These are phyloP conservation scores for Acinonyx jubatus DNA, from an alignment of 2,113 vertebrate genomes.

Conservation along the genomic window DNA sequence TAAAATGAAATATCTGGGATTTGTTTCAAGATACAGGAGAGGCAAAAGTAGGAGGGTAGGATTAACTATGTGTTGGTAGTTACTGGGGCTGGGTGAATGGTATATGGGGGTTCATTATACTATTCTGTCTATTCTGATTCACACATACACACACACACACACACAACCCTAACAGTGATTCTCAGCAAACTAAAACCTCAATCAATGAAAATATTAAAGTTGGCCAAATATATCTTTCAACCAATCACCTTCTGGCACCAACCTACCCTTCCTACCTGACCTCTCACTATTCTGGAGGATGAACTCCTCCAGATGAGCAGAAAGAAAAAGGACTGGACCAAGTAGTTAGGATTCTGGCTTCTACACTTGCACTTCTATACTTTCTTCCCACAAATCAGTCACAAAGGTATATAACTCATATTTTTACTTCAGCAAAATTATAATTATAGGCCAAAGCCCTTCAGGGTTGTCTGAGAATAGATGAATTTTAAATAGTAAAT, in stretches of 20 bases:
- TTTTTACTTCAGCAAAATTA: conserved; percentile 40
- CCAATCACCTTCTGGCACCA: neutral
- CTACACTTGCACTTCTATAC: neutral
- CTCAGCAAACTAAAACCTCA: conserved; percentile 27
- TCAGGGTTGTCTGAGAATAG: neutral
- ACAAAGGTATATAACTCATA: neutral
- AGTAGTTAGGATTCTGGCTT: neutral
- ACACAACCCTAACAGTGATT: neutral
- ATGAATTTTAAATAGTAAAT: neutral
- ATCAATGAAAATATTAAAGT: neutral
- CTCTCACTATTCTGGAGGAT: neutral
- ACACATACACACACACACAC: neutral
- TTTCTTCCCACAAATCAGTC: neutral
- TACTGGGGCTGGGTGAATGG: neutral
- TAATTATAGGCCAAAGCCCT: neutral
- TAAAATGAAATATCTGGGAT: neutral
- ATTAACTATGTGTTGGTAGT: neutral
- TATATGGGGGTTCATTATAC: neutral
- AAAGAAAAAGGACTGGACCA: neutral
- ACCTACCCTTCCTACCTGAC: neutral
- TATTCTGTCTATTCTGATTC: neutral
- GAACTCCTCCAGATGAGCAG: neutral
- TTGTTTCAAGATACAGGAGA: conserved; percentile 2
- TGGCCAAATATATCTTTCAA: neutral
- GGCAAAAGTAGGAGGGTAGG: neutral